Evolutionary conservation across 1,140 invertebrate species (phyloP).

Genomic region (Ditylenchus dipsaci): DNA sequence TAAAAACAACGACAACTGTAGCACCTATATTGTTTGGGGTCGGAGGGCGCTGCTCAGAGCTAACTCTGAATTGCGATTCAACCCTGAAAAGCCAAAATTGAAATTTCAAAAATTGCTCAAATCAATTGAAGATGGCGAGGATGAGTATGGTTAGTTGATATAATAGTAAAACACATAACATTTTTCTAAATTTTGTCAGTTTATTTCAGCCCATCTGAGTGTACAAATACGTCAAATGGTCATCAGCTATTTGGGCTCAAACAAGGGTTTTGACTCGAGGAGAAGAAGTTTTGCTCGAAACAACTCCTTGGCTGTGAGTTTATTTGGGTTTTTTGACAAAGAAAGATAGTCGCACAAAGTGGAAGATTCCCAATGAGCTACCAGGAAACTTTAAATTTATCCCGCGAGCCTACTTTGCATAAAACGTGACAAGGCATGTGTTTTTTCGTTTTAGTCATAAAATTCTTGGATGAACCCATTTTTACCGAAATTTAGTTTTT

Average conservation of each 20-base stretch:
- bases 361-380: too few species aligned
- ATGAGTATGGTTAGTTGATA: conserved; percentile 20
- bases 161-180: background rate
- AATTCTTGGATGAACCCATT: too few species aligned
- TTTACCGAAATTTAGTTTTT: too few species aligned
- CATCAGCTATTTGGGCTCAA: conserved; percentile 16
- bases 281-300: conserved; percentile 36
- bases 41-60: conserved; percentile 24
- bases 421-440: too few species aligned
- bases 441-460: too few species aligned
- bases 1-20: conserved; percentile 26
- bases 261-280: conserved; percentile 26
- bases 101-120: conserved; percentile 28
- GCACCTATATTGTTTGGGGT: conserved; percentile 22
- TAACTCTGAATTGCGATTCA: conserved; percentile 26
- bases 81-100: conserved; percentile 17
- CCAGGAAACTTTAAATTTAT: too few species aligned
- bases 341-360: conserved; percentile 2
- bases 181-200: conserved; percentile 6
- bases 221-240: conserved; percentile 15
- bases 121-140: conserved; percentile 17
- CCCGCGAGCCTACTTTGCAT: too few species aligned
- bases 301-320: conserved; percentile 22
- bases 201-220: conserved; percentile 27
- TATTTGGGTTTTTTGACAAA: conserved; percentile 7